These are phyloP conservation scores for Enteromius afrohamiltoni DNA, from an alignment of 2,797 vertebrate species.

Conservation along the genomic window DNA sequence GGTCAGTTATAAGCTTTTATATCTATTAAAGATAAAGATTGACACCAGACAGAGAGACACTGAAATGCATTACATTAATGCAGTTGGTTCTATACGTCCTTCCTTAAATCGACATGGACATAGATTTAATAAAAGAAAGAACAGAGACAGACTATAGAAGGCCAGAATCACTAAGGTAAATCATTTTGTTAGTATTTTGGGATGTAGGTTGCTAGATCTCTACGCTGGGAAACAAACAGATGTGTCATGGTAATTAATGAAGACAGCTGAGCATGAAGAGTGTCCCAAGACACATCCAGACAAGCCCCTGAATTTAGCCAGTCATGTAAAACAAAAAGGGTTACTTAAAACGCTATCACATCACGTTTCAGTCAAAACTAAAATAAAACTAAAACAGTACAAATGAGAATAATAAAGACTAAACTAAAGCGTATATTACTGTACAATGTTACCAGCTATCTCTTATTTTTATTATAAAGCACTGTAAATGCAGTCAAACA, in stretches of 20 bases:
- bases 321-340: neutral
- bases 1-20: neutral
- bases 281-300: slow-evolving; percentile 42
- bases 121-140: neutral
- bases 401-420: too few species aligned
- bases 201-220: neutral
- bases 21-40: neutral
- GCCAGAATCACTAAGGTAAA: slow-evolving; percentile 10
- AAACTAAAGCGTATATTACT: too few species aligned
- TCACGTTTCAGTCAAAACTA: neutral
- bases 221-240: slow-evolving; percentile 31
- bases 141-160: neutral
- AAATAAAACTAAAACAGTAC: too few species aligned
- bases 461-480: neutral
- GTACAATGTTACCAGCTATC: too few species aligned
- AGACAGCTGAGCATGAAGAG: slow-evolving; percentile 41
- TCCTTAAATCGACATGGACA: neutral
- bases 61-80: neutral
- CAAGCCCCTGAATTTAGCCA: slow-evolving; percentile 26
- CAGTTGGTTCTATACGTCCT: neutral
- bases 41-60: neutral
- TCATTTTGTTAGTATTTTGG: slow-evolving; percentile 19
- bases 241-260: slow-evolving; percentile 46
- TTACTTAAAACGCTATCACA: neutral
- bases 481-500: neutral